Base-by-base conservation (phyloP, 2,888 invertebrate species). In the Agrotis segetum region DNA sequence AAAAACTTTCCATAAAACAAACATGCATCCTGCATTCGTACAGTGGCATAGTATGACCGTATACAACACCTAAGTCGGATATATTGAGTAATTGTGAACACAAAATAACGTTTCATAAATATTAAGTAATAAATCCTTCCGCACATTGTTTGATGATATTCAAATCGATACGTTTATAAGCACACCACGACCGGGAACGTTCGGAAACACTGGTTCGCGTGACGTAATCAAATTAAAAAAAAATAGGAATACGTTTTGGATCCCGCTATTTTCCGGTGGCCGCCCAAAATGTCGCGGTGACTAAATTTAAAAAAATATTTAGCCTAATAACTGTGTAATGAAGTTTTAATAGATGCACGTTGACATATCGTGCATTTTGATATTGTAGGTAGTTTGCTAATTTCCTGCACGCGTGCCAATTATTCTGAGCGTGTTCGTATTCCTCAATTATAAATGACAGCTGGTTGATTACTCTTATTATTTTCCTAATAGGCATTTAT, bases 261-360 rank as follows among this genome's bases (percentile, higher is more conserved):
- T 80, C 80, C 90, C 87, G 90, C 85, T 89, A 91, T 88, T 90
- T 94, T 93, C 94, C 94, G 94, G 92, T 90, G 84, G 83, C 73
- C 80, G 77, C 86, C 90, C 85, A 87, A 87, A 90, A 91, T 79
- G 87, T 82, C 79, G 74, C 84, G 81, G 73, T 86, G 85, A 83
- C 87, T 85, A 88, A 87, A 92, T 92, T 90, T 89, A 88, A 90
- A 90, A 88, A 89, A 91, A 91, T 91, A 88, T 88, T 91, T 91
- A 87, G 91, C 86, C 79, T 93, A 92, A 92, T 91, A 89, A 88
- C 88, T 89, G 87, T 88, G 88, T 92, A 91, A 92, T 87, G 88
- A 87, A 87, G 86, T 89, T 91, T 87, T 89, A 91, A 92, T 88
- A 75, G 86, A 84, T 84, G 79, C 85, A 84, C 40, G 62, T 64